Evolutionary conservation across 2,797 vertebrate genomes (phyloP), one percentile per base, ranked within the genome.

Genomic region (Chelon labrosus): DNA sequence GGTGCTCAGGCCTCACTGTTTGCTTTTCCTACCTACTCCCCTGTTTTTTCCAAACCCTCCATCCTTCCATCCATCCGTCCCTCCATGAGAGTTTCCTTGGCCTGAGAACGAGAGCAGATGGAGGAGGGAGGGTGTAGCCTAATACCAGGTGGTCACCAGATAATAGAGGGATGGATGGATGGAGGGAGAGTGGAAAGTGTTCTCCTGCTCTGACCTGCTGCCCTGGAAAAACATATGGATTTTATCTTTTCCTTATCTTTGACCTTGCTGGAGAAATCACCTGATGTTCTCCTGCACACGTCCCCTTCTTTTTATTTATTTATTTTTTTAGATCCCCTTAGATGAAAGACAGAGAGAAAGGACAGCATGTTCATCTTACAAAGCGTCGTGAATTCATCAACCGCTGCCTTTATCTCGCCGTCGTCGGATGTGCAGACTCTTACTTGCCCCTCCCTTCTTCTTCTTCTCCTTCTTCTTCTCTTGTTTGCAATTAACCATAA

Each of bases 101-200:
- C 80, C 80, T 92, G 92, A 88, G 88, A 91, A 84, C 69, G 46
- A 61, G 67, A 87, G 82, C 93, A 94, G 92, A 92, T 93, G 92
- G 92, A 86, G 42, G 74, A 31, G 65, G 79, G 85, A 66, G 69
- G 3, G 17, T 17, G 58, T 65, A 38, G 83, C 19, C 50, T 62
- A 70, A 72, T 60, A 74, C 81, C 89, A 90, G 89, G 85, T 89
- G 88, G 84, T 75, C 57, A 55, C 64, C 57, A 57, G 65, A 50
- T 42, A 65, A 82, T 47, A 58, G 77, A 82, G 69, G 58, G 70
- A 73, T 20, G 57, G 31, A 31, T 5, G 31, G 31, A 44, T 3
- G 44, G 61, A 70, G 12, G 61, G 54, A 61, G 22, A 55, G 80
- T 77, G 71, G 63, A 35, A 6, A n/a, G 16, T 5, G 41, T 42